Conservation (phyloP, 2,888 invertebrate species). For the Trilocha varians region DNA sequence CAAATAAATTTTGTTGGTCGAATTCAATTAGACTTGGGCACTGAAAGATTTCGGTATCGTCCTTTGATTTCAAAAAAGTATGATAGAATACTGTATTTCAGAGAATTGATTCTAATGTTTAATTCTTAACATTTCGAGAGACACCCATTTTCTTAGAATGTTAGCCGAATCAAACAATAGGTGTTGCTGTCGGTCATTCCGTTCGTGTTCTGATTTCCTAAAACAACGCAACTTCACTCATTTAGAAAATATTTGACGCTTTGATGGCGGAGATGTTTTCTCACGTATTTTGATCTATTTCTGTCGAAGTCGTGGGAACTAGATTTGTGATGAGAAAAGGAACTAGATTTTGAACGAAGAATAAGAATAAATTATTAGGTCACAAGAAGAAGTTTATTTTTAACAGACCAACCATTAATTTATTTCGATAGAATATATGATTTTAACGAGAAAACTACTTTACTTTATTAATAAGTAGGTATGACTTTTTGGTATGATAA, state of each 20-base stretch:
- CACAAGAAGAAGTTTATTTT: too few relatives aligned
- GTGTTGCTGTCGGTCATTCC: slow-evolving; percentile 65
- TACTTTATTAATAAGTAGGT: too few relatives aligned
- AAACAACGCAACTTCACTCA: slow-evolving; percentile 48
- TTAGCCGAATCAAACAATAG: slow-evolving; percentile 22
- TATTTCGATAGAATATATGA: too few relatives aligned
- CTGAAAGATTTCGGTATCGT: background rate
- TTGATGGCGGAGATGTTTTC: slow-evolving; percentile 38
- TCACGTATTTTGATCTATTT: slow-evolving; percentile 35
- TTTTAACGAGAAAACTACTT: background rate
- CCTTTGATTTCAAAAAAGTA: background rate
- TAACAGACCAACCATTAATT: too few relatives aligned
- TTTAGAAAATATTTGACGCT: slow-evolving; percentile 63
- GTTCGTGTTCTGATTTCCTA: slow-evolving; percentile 60
- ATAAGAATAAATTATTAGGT: too few relatives aligned
- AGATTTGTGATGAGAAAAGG: slow-evolving; percentile 4
- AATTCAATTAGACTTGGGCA: too few relatives aligned
- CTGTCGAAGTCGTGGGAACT: slow-evolving; percentile 39
- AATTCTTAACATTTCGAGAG: slow-evolving; percentile 47
- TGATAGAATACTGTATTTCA: slow-evolving; percentile 15
- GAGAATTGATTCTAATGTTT: slow-evolving; percentile 29
- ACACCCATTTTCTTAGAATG: slow-evolving; percentile 48
- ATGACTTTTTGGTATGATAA: background rate
- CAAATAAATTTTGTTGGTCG: too few relatives aligned
- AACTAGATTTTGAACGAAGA: background rate